Evolutionary conservation across 2,888 invertebrate genomes (phyloP).

Genomic region (Apotomis capreana): DNA sequence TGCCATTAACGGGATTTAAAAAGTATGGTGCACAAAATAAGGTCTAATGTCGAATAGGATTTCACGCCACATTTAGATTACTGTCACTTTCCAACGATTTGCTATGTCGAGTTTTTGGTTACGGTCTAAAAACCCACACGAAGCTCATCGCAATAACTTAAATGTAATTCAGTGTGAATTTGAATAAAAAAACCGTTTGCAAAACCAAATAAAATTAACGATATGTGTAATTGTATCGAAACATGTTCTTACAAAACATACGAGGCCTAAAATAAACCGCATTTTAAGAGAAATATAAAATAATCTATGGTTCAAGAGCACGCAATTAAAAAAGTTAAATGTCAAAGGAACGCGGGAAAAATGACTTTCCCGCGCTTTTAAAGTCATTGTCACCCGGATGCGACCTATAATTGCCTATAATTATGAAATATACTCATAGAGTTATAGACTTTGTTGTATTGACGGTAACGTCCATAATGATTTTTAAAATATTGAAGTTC

Average conservation of each 20-base stretch:
- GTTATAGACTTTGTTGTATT: slow-evolving; percentile 19
- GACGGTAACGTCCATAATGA: not conserved
- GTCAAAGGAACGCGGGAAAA: slow-evolving; percentile 41
- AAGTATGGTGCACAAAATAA: slow-evolving; percentile 6
- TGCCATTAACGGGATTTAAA: slow-evolving; percentile 5
- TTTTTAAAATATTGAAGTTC: not conserved
- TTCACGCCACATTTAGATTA: slow-evolving; percentile 28
- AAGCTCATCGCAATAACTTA: slow-evolving; percentile 8
- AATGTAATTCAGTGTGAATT: slow-evolving; percentile 31
- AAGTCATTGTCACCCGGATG: slow-evolving; percentile 42
- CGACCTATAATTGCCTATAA: slow-evolving; percentile 39
- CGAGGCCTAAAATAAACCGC: slow-evolving; percentile 11
- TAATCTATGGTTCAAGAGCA: slow-evolving; percentile 29
- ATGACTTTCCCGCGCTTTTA: slow-evolving; percentile 38
- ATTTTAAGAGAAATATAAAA: slow-evolving; percentile 1
- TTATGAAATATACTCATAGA: not conserved
- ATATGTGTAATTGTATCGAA: not conserved
- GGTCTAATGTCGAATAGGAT: slow-evolving; percentile 2
- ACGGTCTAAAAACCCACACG: slow-evolving; percentile 39
- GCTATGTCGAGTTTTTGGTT: slow-evolving; percentile 38
- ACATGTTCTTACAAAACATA: not conserved
- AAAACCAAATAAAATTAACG: slow-evolving; percentile 2
- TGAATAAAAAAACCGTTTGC: slow-evolving; percentile 14
- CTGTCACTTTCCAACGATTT: slow-evolving; percentile 42
- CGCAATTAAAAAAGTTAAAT: slow-evolving; percentile 34